Base-by-base conservation (phyloP, 2,888 invertebrate species). In the Drosophila buzzatii region DNA sequence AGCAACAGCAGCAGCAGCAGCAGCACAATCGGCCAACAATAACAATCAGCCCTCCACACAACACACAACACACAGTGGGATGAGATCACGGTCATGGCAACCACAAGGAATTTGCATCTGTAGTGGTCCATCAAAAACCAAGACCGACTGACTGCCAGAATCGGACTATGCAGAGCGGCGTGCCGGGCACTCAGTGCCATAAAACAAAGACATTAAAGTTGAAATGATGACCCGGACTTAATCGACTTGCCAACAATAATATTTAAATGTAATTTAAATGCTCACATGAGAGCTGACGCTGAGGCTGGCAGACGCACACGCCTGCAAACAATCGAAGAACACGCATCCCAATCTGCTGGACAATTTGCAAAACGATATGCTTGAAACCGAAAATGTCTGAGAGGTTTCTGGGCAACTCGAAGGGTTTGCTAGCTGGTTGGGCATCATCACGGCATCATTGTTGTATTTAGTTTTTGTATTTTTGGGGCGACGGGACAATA, bases 251-350 rank as follows among this genome's bases (percentile, higher is more conserved):
- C 79, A 78, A 81, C 81, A 91, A 90, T 90, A 90, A 90, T 91
- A 90, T 91, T 91, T 90, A 90, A 90, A 90, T 91, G 91, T 90
- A 90, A 91, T 91, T 90, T 91, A 82, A 90, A 90, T 90, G 81
- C 88, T 81, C 90, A 88, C 90, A 91, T 84, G 88, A 89, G 88
- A 81, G 74, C 79, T 73, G 61, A 6, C 6, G 23, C 53, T 73
- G 61, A 6, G 27, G 23, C 53, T 5, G 3, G 3, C 42, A 42
- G 33, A 39, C 20, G 14, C 14, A 23, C 56, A 41, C 44, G 62
- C 63, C 35, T 63, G 69, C 75, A 74, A 82, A 73, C 84, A 82
- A 87, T 85, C 85, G 85, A 85, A 87, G 84, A 66, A 58, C 47
- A 44, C 45, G 53, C 76, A 68, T 72, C 87, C 78, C 80, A 84